Percentiles rank a stretch among this genome's conserved stretches.
Evolutionary conservation across 2,797 vertebrate genomes (phyloP).

Genomic region (Siniperca scherzeri): DNA sequence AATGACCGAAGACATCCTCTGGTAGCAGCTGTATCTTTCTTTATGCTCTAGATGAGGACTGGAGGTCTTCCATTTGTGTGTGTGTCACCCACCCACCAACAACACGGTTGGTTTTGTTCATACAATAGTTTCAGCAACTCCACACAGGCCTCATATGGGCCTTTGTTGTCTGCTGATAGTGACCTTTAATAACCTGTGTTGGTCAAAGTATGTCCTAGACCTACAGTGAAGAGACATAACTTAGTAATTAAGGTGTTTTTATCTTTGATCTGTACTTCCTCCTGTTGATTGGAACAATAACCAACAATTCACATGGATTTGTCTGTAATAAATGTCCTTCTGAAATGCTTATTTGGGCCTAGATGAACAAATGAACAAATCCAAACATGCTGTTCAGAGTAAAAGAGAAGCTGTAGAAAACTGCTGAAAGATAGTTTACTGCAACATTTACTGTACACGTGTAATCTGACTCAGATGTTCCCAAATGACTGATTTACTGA

Average conservation of each 20-base stretch:
- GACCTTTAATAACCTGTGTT: constrained; percentile 49
- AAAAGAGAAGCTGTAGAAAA: not conserved
- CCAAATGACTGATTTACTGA: constrained; percentile 1
- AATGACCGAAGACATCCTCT: not conserved
- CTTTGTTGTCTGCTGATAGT: constrained; percentile 57
- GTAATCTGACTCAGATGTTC: constrained; percentile 22
- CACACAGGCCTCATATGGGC: constrained; percentile 12
- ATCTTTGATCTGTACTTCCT: constrained; percentile 14
- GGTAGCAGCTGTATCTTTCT: constrained; percentile 29
- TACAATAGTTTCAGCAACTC: constrained; percentile 42
- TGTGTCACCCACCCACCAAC: constrained; percentile 5
- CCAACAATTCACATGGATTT: not conserved
- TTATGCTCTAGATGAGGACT: constrained; percentile 2
- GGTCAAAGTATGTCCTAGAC: constrained; percentile 7
- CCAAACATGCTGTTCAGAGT: not conserved
- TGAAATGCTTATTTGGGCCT: not conserved
- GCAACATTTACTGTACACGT: not conserved
- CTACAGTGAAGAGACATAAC: not conserved
- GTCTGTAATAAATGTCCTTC: not conserved
- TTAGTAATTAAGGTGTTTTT: not conserved
- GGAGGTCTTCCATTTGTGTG: constrained; percentile 8
- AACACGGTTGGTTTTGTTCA: constrained; percentile 49
- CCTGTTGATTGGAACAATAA: constrained; percentile 26
- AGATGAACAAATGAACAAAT: not conserved
- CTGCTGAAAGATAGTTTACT: too few relatives aligned